Base-by-base conservation (phyloP, 2,797 vertebrate species). In the Schizopygopsis malacanthus region DNA sequence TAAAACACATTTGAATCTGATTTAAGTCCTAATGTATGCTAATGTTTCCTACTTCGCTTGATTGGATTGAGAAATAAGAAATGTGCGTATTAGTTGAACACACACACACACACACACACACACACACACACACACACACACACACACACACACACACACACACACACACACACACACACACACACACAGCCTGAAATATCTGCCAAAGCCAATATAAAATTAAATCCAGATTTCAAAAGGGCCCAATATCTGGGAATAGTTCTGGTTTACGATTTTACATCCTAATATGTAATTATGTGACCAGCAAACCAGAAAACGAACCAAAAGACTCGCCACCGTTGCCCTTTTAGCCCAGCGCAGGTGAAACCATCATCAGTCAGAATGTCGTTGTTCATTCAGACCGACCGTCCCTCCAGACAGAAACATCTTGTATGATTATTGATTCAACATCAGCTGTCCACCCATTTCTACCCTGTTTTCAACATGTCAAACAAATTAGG, bases 371-470 rank as follows among this genome's bases (percentile, higher is more conserved):
- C 83, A 84, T 83, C 43, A 18, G 56, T 83, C 82, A 76, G 72
- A 63, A 61, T 47, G 72, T 7, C 20, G 18, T 79, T 78, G 73
- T 71, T 84, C 50, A 25, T 70, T 84, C 41, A 43, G 63, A 78
- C 63, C 63, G 16, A 65, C 83, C 18, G 37, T 79, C 73, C 83
- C 50, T 84, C 37, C 65, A 71, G 75, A 84, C 83, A 79, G 75
- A 84, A 84, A 79, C 83, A 79, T 84, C 75, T 71, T 79, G 83
- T 84, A 79, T 84, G 83, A 84, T 79, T 84, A 84, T 84, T 45
- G 83, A 84, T 84, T 84, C 83, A 79, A 84, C 83, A 84, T 84
- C 83, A 84, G 33, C 83, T 79, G 83, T 84, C 65, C 83, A 79
- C 83, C 63, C 83, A 79, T 84, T 84, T 84, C 75, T 79, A 56